Conservation (phyloP, 2,113 vertebrate species). For the Tragelaphus scriptus region DNA sequence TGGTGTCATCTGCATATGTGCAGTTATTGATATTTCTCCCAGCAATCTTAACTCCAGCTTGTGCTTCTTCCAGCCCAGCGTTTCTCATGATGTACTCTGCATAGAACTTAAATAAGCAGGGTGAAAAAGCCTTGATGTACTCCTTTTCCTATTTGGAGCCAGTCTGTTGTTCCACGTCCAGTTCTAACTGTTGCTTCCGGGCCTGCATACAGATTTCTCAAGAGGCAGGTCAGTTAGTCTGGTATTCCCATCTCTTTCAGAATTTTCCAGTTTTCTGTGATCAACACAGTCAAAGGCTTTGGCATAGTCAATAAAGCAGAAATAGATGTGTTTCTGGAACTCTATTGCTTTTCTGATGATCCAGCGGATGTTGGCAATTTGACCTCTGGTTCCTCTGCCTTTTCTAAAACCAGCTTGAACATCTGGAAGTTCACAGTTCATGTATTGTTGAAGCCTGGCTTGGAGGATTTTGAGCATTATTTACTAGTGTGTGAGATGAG, state of each 20-base stretch:
- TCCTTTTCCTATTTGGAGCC: neutral
- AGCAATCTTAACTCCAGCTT: neutral
- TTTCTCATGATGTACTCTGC: neutral
- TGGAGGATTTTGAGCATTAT: neutral
- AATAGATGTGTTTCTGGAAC: neutral
- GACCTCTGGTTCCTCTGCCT: neutral
- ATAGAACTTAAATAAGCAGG: neutral
- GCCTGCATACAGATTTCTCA: neutral
- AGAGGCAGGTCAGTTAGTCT: neutral
- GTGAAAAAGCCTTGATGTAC: neutral
- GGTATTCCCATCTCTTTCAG: neutral
- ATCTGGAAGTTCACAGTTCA: neutral
- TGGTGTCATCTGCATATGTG: neutral
- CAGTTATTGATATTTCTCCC: neutral
- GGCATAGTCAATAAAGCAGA: neutral
- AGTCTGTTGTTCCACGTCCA: neutral
- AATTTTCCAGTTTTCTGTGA: neutral
- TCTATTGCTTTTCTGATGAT: rapidly evolving
- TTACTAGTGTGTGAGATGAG: neutral
- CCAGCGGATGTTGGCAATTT: neutral
- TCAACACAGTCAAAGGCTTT: neutral
- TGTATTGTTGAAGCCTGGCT: neutral
- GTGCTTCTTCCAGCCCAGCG: neutral
- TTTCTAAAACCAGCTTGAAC: neutral
- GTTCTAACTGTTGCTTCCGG: neutral